Conservation (phyloP, 1,140 invertebrate species). For the Macrosteles quadrilineatus region DNA sequence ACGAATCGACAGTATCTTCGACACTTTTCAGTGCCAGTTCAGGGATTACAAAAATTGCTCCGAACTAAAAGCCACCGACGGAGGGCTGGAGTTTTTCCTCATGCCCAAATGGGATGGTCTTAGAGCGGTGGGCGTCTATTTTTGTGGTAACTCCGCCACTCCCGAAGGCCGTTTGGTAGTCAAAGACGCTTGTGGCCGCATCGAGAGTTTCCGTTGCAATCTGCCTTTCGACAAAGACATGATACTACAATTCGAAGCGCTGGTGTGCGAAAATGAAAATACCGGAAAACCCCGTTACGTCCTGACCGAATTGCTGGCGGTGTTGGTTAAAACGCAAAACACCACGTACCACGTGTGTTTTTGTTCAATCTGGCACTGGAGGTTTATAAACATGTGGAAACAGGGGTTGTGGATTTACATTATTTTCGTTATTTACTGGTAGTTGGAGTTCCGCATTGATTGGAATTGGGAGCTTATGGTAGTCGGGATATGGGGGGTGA, state of each 20-base stretch:
- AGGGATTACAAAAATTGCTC: not conserved
- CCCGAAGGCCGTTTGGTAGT: not conserved
- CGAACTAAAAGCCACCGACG: not conserved
- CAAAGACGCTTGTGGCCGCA: not conserved
- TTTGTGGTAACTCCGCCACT: too few species aligned
- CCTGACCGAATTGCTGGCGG: not conserved
- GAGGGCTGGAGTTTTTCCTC: not conserved
- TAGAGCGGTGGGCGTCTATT: not conserved
- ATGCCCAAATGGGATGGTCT: slow-evolving; percentile 18
- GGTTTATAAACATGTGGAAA: too few species aligned
- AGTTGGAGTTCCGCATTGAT: too few species aligned
- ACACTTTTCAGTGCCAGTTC: not conserved
- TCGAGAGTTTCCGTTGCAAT: not conserved
- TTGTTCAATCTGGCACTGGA: not conserved
- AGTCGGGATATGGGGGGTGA: too few species aligned
- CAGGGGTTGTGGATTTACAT: too few species aligned
- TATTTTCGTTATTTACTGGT: too few species aligned
- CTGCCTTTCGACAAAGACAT: slow-evolving; percentile 12
- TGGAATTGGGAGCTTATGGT: too few species aligned
- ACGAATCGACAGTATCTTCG: not conserved
- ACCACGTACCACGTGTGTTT: not conserved
- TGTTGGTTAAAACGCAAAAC: slow-evolving; percentile 1
- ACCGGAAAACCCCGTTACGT: not conserved
- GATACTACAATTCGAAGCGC: not conserved
- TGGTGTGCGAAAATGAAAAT: too few species aligned